These are phyloP conservation scores for Oscheius sp. DNA, from an alignment of 2,888 invertebrate species.

Conservation along the genomic window DNA sequence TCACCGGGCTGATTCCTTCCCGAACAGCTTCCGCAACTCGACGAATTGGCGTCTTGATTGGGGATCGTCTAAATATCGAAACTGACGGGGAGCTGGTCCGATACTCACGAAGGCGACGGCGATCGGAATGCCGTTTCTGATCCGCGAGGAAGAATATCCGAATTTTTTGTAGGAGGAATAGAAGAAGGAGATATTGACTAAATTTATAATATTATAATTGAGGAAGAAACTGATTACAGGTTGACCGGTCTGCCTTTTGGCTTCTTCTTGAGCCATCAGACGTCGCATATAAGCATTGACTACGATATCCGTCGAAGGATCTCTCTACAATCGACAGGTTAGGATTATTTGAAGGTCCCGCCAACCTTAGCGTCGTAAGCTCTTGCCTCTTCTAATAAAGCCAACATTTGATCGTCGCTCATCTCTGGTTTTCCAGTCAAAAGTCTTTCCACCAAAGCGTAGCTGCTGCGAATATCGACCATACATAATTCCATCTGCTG, in stretches of 20 bases:
- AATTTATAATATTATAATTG: background rate
- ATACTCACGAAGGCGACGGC: slow-evolving; percentile 17
- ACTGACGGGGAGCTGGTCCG: background rate
- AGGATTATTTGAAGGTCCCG: background rate
- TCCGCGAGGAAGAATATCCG: slow-evolving; percentile 18
- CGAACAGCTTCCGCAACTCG: slow-evolving; percentile 40
- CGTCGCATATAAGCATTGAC: slow-evolving; percentile 19
- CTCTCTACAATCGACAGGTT: background rate
- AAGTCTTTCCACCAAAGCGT: slow-evolving; percentile 32
- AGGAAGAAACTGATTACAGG: background rate
- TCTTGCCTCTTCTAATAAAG: slow-evolving; percentile 30
- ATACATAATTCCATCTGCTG: slow-evolving; percentile 25
- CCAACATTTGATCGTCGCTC: slow-evolving; percentile 33
- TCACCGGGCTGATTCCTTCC: slow-evolving; percentile 21
- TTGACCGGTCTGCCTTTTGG: background rate
- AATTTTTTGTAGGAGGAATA: slow-evolving; percentile 16
- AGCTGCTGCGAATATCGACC: slow-evolving; percentile 27
- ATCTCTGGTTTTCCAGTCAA: slow-evolving; percentile 16
- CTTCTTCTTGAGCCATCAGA: slow-evolving; percentile 6
- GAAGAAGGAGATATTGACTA: background rate
- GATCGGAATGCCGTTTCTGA: slow-evolving; percentile 31
- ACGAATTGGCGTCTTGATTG: slow-evolving; percentile 41
- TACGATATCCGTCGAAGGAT: background rate
- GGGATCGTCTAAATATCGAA: slow-evolving; percentile 4
- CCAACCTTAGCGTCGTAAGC: slow-evolving; percentile 37